phyloP scores from a whole-genome alignment of 2,113 vertebrate species.

The Zosterops pallidus region DNA sequence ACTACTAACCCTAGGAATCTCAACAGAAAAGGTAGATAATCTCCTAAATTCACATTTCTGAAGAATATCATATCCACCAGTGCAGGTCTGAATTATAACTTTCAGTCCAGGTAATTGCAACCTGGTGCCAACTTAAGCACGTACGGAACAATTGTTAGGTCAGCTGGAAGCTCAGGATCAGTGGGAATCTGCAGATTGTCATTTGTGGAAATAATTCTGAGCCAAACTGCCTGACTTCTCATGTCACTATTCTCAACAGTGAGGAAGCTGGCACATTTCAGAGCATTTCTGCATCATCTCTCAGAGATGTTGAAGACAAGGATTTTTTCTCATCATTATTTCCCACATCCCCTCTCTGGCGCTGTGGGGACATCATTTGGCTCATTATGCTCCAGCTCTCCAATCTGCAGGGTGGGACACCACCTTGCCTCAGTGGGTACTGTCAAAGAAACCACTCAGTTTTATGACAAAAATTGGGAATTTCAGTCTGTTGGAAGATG shows the following conservation, averaged over 20 bases:
- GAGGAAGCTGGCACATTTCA: not conserved
- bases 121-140: not conserved
- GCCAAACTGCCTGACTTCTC: not conserved
- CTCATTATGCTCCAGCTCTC: not conserved
- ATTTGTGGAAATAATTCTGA: not conserved
- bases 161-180: not conserved
- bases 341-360: not conserved
- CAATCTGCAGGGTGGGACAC: not conserved
- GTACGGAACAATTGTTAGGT: not conserved
- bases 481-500: not conserved
- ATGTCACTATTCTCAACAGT: not conserved
- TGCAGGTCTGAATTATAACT: not conserved
- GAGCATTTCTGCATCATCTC: not conserved
- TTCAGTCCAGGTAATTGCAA: not conserved
- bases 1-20: not conserved
- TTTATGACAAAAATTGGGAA: not conserved
- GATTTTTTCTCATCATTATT: not conserved
- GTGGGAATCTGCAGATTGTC: not conserved
- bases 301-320: not conserved
- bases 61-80: not conserved
- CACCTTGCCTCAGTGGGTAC: not conserved
- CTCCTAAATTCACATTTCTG: not conserved
- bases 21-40: not conserved
- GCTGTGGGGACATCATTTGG: not conserved
- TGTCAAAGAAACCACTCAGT: not conserved